Conservation (phyloP, 1,140 invertebrate genomes). For the Drosophila seguyi region DNA sequence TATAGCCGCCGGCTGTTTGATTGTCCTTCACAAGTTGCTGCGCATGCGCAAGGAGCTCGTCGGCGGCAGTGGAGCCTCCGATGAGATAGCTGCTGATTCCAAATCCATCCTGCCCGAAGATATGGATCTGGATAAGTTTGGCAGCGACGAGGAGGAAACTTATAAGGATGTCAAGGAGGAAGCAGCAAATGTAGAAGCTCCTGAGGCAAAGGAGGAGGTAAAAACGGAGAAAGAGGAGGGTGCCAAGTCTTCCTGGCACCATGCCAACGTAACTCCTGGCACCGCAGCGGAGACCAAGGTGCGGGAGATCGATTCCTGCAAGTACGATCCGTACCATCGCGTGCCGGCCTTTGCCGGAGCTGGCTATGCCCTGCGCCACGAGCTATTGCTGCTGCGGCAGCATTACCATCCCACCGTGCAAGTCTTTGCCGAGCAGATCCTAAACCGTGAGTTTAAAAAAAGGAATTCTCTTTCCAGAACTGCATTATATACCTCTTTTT, state of each 20-base stretch:
- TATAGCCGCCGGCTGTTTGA: conserved; percentile 77
- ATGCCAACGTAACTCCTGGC: conserved; percentile 45
- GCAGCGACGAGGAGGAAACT: conserved; percentile 86
- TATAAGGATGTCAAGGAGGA: conserved; percentile 86
- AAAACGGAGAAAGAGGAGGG: conserved; percentile 16
- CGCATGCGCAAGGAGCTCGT: conserved; percentile 70
- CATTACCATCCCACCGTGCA: conserved; percentile 97
- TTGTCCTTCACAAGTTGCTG: conserved; percentile 81
- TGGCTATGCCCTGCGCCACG: conserved; percentile 88
- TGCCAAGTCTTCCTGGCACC: conserved; percentile 72
- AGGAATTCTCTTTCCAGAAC: not conserved
- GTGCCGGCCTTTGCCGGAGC: conserved; percentile 95
- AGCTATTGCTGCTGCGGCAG: conserved; percentile 89
- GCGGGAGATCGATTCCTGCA: conserved; percentile 63
- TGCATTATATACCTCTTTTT: conserved; percentile 12
- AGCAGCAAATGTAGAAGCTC: not conserved
- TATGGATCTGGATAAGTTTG: conserved; percentile 77
- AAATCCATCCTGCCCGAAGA: conserved; percentile 12
- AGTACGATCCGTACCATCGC: conserved; percentile 91
- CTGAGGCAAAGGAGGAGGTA: not conserved
- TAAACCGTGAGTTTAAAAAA: conserved; percentile 88
- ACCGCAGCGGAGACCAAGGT: conserved; percentile 46
- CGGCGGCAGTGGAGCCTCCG: conserved; percentile 37
- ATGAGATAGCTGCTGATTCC: conserved; percentile 1
- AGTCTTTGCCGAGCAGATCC: conserved; percentile 93